Evolutionary conservation across 2,797 vertebrate genomes (phyloP).

Genomic region (Petrocephalus schoutedeni): DNA sequence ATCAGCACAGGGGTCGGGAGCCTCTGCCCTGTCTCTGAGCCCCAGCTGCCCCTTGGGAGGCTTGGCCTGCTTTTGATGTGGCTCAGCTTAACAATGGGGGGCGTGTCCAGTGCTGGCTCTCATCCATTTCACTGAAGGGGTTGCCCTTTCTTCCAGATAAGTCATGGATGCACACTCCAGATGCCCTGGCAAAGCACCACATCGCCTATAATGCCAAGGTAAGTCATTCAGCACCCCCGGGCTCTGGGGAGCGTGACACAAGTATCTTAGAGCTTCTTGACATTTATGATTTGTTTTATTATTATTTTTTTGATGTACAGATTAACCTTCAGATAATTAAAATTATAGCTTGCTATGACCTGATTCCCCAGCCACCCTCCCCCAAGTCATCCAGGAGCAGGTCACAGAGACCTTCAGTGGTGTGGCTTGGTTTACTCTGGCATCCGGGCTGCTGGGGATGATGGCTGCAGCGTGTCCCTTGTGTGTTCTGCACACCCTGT

Average conservation of each 20-base stretch:
- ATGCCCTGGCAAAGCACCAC: conserved; percentile 94
- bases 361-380: background rate
- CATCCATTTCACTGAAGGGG: background rate
- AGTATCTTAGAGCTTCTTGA: background rate
- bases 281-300: background rate
- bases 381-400: background rate
- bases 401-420: background rate
- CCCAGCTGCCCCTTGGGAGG: background rate
- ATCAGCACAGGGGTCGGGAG: background rate
- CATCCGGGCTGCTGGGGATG: background rate
- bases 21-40: background rate
- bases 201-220: conserved; percentile 96
- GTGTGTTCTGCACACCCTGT: background rate
- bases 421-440: background rate
- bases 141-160: conserved; percentile 77
- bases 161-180: conserved; percentile 98
- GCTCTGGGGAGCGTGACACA: background rate
- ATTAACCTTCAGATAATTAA: background rate
- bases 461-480: background rate
- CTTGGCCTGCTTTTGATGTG: background rate
- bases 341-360: background rate
- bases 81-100: background rate
- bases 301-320: background rate
- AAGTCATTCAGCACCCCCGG: conserved; percentile 27
- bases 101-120: background rate